These are phyloP conservation scores for Lepisosteus oculatus DNA, from an alignment of 2,113 vertebrate species.

Conservation along the genomic window DNA sequence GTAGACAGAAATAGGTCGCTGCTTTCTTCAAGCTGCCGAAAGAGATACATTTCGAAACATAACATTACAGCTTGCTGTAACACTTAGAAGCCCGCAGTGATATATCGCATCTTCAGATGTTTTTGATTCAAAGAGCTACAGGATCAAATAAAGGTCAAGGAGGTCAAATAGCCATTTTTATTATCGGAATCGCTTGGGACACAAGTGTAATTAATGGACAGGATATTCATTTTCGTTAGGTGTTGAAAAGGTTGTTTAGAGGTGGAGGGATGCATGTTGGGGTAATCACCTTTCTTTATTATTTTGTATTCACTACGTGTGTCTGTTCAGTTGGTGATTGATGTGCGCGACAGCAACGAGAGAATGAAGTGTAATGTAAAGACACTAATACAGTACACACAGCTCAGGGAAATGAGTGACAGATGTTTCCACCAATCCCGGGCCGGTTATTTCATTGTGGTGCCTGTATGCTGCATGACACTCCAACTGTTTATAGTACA, in stretches of 20 bases:
- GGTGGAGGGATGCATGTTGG: too few species aligned
- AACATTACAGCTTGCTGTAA: slow-evolving; percentile 40
- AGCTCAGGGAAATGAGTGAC: not conserved
- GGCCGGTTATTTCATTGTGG: not conserved
- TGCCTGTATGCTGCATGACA: not conserved
- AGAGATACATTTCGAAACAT: slow-evolving; percentile 64
- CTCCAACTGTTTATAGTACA: not conserved
- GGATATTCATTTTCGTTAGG: too few species aligned
- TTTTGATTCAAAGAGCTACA: slow-evolving; percentile 31
- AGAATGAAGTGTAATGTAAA: too few species aligned
- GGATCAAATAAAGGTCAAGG: slow-evolving; percentile 48
- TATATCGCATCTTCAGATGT: not conserved
- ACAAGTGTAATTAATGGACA: too few species aligned
- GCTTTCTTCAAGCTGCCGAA: slow-evolving; percentile 67
- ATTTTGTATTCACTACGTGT: too few species aligned
- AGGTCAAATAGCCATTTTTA: slow-evolving; percentile 33
- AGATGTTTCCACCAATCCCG: not conserved
- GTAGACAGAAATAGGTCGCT: slow-evolving; percentile 76
- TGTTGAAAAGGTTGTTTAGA: too few species aligned
- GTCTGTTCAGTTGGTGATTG: too few species aligned
- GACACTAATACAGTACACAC: not conserved
- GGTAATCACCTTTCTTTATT: too few species aligned
- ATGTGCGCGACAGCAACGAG: too few species aligned
- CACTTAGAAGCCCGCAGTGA: not conserved
- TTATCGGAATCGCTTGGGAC: not conserved